These are phyloP conservation scores for Yponomeuta malinellus DNA, from an alignment of 2,888 invertebrate species.

Conservation along the genomic window DNA sequence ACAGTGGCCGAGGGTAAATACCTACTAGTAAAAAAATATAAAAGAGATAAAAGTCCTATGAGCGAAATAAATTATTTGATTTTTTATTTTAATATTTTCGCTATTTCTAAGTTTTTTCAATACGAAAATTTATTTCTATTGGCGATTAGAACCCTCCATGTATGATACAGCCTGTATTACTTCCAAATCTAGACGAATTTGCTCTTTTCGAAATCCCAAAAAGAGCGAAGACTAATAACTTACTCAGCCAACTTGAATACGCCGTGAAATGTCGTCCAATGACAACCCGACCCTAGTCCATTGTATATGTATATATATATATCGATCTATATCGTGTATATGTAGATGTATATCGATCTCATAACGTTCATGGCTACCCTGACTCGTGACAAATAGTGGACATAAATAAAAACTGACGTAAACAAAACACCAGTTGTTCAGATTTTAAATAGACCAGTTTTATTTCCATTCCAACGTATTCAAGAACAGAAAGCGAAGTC, in stretches of 20 bases:
- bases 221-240: background rate
- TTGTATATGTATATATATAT: background rate
- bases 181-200: too few species aligned
- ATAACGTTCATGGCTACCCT: background rate
- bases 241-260: conserved; percentile 8
- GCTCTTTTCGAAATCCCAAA: background rate
- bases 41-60: too few species aligned
- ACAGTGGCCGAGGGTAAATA: too few species aligned
- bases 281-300: background rate
- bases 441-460: background rate
- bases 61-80: too few species aligned
- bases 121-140: too few species aligned
- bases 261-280: background rate
- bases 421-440: conserved; percentile 7
- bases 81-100: too few species aligned
- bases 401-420: conserved; percentile 12
- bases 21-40: too few species aligned
- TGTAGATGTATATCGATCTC: background rate
- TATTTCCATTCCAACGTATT: conserved; percentile 8
- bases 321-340: too few species aligned
- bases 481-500: background rate
- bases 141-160: too few species aligned
- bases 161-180: too few species aligned
- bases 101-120: too few species aligned
- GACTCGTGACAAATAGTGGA: conserved; percentile 8